Base-by-base conservation (phyloP, 1,140 invertebrate genomes). In the Zaprionus kolodkinae region DNA sequence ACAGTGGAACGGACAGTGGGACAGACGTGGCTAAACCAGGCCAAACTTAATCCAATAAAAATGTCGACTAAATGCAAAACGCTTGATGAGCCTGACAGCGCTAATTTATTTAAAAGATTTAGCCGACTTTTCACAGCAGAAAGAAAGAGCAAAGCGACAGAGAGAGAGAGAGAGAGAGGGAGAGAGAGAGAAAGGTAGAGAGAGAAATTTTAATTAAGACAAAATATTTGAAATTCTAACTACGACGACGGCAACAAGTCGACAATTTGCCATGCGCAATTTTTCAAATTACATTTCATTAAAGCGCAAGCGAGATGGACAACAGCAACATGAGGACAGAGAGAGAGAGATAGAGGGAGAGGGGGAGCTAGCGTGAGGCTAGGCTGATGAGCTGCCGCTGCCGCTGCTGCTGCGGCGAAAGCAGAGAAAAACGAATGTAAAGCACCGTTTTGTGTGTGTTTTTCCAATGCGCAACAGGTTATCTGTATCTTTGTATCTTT, bases 281-380 rank as follows among this genome's bases (percentile, higher is more conserved):
- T 88, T 87, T 87, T 87, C 79, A 83, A 83, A 88, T 87, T 87
- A 82, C 79, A 87, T 83, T 87, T 87, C 73, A 88, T 87, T 87
- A 87, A 68, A 81, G 65, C 72, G 21, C 57, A 54, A 72, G 30
- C 54, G 64, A 67, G 55, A n/a, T 15, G 43, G 35, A 66, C 21
- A 30, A 72, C 45, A 69, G 69, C 27, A 30, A 30, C 3, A 30
- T 2, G 27, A 0, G 27, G 27, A 6, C 25, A 6, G 2, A 76
- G 38, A 43, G 33, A 38, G 48, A 43, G 54, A 68, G 11, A 43
- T 40, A 45, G 45, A 65, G 43, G 64, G 68, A 75, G 61, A 40
- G 30, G 21, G 40, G 62, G 25, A 75, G 77, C 79, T 71, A 40
- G 27, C 27, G 27, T 6, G 27, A 3, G 27, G 27, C 60, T n/a